A percentile compares a stretch with the other conserved stretches of the same genome.
Evolutionary conservation across 2,113 vertebrate genomes (phyloP).

Genomic region (Sebastes schlegelii): DNA sequence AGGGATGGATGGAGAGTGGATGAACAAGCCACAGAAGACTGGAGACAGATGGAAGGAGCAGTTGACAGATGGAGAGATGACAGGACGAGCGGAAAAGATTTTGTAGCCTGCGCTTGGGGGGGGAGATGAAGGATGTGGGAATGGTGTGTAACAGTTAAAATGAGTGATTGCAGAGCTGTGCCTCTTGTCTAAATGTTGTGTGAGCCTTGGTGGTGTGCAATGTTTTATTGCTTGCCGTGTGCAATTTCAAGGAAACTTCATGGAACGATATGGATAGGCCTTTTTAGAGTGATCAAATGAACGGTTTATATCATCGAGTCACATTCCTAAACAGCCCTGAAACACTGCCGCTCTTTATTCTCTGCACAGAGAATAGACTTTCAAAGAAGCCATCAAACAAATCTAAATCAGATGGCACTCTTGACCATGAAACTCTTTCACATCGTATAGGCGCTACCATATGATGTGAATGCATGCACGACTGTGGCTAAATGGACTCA

Average conservation of each 20-base stretch:
- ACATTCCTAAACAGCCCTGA: not conserved
- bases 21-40: conserved; percentile 27
- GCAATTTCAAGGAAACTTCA: not conserved
- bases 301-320: not conserved
- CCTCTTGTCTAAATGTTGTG: not conserved
- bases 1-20: conserved; percentile 16
- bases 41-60: conserved; percentile 61
- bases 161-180: conserved; percentile 8
- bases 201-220: not conserved
- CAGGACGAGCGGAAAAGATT: conserved; percentile 49
- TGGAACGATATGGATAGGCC: not conserved
- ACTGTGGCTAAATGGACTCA: not conserved
- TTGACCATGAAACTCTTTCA: not conserved
- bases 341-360: not conserved
- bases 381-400: not conserved
- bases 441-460: not conserved
- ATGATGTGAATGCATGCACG: not conserved
- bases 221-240: not conserved
- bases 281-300: not conserved
- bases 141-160: conserved; percentile 23
- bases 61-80: conserved; percentile 63
- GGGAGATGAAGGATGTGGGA: conserved; percentile 17
- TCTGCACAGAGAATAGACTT: too few species aligned
- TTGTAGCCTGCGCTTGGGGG: not conserved
- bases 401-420: not conserved